Conservation (phyloP, 2,113 vertebrate species). For the Excalfactoria chinensis region DNA sequence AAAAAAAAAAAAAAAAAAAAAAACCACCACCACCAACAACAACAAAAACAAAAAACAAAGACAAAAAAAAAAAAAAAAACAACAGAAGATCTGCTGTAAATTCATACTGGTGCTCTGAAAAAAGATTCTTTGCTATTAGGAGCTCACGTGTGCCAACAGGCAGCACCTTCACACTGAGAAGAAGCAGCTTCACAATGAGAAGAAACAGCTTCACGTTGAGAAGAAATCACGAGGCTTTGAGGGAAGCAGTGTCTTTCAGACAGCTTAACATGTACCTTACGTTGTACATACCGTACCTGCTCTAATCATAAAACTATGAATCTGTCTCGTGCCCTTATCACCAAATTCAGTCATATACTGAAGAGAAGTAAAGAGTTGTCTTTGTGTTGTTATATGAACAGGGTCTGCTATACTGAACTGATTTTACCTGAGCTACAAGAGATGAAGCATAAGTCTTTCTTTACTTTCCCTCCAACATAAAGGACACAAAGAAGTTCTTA, state of each 20-base stretch:
- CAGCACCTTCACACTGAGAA: neutral
- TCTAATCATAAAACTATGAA: neutral
- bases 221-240: neutral
- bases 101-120: neutral
- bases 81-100: neutral
- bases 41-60: no score
- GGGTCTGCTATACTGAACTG: neutral
- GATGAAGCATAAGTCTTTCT: neutral
- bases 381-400: neutral
- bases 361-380: neutral
- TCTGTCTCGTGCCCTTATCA: neutral
- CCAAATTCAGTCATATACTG: neutral
- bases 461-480: neutral
- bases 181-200: neutral
- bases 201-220: neutral
- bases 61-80: no score
- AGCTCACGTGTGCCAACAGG: neutral
- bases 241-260: neutral
- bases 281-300: accelerated
- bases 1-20: no score
- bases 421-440: neutral
- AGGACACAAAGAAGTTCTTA: neutral
- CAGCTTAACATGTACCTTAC: neutral
- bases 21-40: no score
- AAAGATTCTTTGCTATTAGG: neutral